Evolutionary conservation across 2,113 vertebrate genomes (phyloP).

Genomic region (Saimiri boliviensis): DNA sequence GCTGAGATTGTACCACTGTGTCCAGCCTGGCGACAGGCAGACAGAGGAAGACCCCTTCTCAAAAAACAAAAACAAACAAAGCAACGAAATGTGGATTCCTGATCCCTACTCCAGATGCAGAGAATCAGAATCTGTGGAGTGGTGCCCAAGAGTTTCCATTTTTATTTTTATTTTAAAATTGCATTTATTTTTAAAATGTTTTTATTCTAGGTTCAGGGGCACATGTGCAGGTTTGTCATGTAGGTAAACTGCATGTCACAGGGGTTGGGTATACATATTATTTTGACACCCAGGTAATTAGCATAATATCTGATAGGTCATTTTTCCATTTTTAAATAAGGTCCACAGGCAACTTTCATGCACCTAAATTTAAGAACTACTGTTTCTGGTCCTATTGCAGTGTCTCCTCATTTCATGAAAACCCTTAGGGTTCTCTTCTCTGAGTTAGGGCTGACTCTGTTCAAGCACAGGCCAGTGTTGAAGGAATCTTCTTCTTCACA

Average conservation of each 20-base stretch:
- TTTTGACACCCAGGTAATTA: too few species aligned
- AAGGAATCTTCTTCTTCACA: neutral
- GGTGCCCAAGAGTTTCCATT: neutral
- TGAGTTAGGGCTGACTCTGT: neutral
- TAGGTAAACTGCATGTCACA: too few species aligned
- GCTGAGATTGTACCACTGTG: too few species aligned
- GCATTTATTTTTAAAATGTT: too few species aligned
- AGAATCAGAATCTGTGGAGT: neutral
- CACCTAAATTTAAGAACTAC: neutral
- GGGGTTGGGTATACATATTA: too few species aligned
- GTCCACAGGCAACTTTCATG: neutral
- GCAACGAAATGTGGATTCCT: neutral
- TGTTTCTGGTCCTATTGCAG: neutral
- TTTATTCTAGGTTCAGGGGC: too few species aligned
- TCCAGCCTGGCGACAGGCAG: too few species aligned
- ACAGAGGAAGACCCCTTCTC: too few species aligned
- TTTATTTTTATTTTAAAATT: too few species aligned
- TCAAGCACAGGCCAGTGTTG: neutral
- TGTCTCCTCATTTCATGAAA: neutral
- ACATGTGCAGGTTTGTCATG: too few species aligned
- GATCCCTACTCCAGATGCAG: neutral
- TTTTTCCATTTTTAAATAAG: neutral
- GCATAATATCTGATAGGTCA: too few species aligned
- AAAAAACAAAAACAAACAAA: too few species aligned
- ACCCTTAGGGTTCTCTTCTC: neutral